phyloP scores from a whole-genome alignment of 2,113 vertebrate genomes.

The Kryptolebias marmoratus region DNA sequence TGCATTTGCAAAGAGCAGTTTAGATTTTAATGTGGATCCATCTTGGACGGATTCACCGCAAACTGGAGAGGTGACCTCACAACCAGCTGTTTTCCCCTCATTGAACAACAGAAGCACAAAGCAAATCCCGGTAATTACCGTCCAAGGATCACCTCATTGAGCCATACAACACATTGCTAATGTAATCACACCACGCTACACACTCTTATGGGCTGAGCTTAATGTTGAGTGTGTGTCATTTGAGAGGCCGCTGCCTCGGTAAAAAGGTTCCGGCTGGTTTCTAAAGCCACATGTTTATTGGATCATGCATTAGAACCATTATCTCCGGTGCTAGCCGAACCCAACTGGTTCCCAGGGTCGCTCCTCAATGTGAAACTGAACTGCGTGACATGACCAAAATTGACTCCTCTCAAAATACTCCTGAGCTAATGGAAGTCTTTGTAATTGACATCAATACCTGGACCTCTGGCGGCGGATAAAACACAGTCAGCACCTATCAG shows the following conservation, averaged over 20 bases:
- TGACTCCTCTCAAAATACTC: constrained; percentile 67
- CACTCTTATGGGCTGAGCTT: constrained; percentile 61
- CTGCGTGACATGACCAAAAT: constrained; percentile 68
- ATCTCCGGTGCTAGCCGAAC: constrained; percentile 59
- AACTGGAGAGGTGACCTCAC: constrained; percentile 66
- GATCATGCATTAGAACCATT: constrained; percentile 71
- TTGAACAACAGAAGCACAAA: constrained; percentile 61
- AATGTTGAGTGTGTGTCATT: constrained; percentile 73
- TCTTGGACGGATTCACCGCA: constrained; percentile 29
- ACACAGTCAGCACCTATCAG: constrained; percentile 50
- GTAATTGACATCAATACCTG: constrained; percentile 74
- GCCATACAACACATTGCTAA: constrained; percentile 71
- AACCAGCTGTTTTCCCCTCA: constrained; percentile 65
- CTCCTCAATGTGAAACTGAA: constrained; percentile 72
- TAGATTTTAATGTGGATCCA: constrained; percentile 38
- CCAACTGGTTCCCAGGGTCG: constrained; percentile 62
- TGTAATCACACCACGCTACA: constrained; percentile 69
- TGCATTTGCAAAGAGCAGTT: constrained; percentile 25
- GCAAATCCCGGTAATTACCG: constrained; percentile 66
- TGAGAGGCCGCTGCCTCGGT: constrained; percentile 66
- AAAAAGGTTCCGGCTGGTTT: constrained; percentile 70
- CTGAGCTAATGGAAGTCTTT: constrained; percentile 63
- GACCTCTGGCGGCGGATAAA: constrained; percentile 25
- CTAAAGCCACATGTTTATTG: constrained; percentile 74
- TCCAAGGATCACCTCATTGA: constrained; percentile 67